Conservation (phyloP, 2,888 invertebrate genomes). For the Phortica okadai region DNA sequence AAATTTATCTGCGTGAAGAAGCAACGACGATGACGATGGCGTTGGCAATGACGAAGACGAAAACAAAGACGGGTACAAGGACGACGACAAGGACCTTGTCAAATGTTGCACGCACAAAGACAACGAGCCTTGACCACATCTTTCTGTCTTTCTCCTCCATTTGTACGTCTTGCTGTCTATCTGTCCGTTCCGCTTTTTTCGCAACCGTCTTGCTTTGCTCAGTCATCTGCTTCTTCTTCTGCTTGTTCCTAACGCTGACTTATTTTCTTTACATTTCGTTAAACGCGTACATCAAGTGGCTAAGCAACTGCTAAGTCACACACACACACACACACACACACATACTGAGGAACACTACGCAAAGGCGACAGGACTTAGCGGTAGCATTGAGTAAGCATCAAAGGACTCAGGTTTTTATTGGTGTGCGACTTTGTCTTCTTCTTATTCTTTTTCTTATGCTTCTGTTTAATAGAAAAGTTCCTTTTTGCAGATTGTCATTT, state of each 20-base stretch:
- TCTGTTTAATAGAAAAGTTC: background rate
- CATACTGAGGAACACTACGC: no score
- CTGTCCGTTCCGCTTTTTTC: background rate
- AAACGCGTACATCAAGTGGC: no score
- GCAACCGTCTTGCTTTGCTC: no score
- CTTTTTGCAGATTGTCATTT: slow-evolving; percentile 11
- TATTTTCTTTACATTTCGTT: no score
- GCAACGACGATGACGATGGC: background rate
- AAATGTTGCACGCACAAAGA: background rate
- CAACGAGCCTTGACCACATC: slow-evolving; percentile 24
- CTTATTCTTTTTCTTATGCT: background rate
- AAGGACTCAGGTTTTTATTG: background rate
- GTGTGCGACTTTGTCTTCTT: background rate
- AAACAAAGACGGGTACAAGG: background rate
- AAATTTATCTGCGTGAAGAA: slow-evolving; percentile 46
- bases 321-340: no score
- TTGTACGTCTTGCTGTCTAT: background rate
- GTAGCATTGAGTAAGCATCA: no score
- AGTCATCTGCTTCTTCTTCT: no score
- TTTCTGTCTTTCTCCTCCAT: background rate
- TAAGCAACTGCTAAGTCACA: no score
- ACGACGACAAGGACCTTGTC: background rate
- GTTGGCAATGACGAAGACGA: background rate
- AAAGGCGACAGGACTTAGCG: no score
- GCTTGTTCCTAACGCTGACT: no score